Evolutionary conservation across 2,888 invertebrate genomes (phyloP).

Genomic region (Erebia ligea): DNA sequence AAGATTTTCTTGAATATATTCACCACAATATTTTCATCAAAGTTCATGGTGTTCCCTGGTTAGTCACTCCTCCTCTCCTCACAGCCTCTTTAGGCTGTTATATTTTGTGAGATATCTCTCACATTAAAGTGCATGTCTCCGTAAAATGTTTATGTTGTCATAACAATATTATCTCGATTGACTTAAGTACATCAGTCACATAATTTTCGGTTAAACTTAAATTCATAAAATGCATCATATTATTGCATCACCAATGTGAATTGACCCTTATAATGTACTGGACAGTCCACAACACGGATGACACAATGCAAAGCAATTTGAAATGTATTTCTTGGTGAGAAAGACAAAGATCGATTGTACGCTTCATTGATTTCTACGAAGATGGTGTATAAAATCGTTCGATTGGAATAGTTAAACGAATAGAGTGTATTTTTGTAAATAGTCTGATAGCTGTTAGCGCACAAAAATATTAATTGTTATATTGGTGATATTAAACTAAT

Average conservation of each 20-base stretch:
- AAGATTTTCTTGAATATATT: too few species aligned
- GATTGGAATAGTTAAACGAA: conserved; percentile 45
- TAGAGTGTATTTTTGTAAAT: conserved; percentile 42
- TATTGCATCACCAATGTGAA: not conserved
- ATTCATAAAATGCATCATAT: not conserved
- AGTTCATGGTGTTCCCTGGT: too few species aligned
- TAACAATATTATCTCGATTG: too few species aligned
- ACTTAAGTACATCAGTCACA: too few species aligned
- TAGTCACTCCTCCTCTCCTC: too few species aligned
- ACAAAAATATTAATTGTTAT: too few species aligned
- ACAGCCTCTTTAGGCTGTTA: too few species aligned
- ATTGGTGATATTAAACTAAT: not conserved
- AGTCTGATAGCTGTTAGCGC: not conserved
- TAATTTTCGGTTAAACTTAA: not conserved
- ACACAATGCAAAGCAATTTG: conserved; percentile 28
- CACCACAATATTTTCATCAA: too few species aligned
- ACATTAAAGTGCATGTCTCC: too few species aligned
- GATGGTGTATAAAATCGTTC: conserved; percentile 55
- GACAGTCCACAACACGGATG: conserved; percentile 31
- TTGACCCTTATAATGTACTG: conserved; percentile 40
- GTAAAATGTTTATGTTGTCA: too few species aligned
- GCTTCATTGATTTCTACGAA: conserved; percentile 41
- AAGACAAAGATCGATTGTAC: conserved; percentile 36
- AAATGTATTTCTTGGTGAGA: conserved; percentile 26
- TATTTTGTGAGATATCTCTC: too few species aligned